Base-by-base conservation (phyloP, 2,888 invertebrate species). In the Erebia ligea region DNA sequence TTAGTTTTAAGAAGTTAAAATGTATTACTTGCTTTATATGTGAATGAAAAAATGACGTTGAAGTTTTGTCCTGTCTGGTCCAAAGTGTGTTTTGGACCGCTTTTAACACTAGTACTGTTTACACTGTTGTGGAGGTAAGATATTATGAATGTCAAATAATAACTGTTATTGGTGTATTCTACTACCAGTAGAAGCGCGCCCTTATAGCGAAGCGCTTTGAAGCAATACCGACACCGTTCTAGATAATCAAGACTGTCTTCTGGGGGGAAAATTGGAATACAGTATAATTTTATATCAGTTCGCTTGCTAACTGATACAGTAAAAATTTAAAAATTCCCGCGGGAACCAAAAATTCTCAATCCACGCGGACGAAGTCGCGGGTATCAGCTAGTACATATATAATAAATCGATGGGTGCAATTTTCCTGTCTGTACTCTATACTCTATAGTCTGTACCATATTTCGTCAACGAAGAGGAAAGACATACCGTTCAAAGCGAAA, bases 161-260 rank as follows among this genome's bases (percentile, higher is more conserved):
- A 15, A 48, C 15, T 48, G 4, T 15, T 48, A 13, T 48, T 11
- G 11, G 11, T 45, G 15, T 13, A 15, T 50, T 50, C n/a, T n/a
- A 1, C 50, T 50, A n/a, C 5, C 50, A 50, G 15, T 50, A n/a
- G 15, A 19, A 54, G 19, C 17, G 11, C 11, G 10, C 54, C 19
- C 19, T 61, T 52, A 45, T 54, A 42, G 61, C 50, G 15, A 50
- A 50, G 11, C 61, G 15, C 17, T 61, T 11, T 42, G 42, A 45
- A 19, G 42, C 50, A 25, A 21, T 50, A 50, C 50, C 50, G 21
- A 13, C 15, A 13, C 13, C 42, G 11, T 61, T 63, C 50, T 15
- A n/a, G 48, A 11, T 50, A 63, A 63, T 50, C 25, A 67, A 54
- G 50, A 25, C 50, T 63, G 50, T 63, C 48, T 61, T 59, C 25